A percentile compares a stretch with the other conserved stretches of the same genome.
phyloP scores from a whole-genome alignment of 2,888 invertebrate genomes.

The Leptopilina myrica region DNA sequence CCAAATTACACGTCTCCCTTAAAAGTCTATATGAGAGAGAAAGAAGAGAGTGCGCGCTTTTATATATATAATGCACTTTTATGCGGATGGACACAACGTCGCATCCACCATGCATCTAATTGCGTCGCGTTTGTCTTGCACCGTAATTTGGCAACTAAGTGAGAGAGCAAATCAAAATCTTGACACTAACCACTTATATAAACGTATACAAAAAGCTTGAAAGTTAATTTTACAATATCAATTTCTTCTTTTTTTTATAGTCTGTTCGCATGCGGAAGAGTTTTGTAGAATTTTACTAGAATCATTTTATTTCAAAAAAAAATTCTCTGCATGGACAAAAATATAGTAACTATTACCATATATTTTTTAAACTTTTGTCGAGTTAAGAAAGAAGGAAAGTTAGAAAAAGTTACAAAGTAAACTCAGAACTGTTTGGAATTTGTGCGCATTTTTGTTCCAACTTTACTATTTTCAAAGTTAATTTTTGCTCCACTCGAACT shows the following conservation, averaged over 20 bases:
- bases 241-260: neutral
- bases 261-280: too few species aligned
- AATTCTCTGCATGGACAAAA: too few species aligned
- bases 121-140: conserved; percentile 3
- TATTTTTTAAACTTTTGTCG: too few species aligned
- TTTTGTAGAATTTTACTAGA: too few species aligned
- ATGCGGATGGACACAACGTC: conserved; percentile 22
- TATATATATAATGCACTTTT: conserved; percentile 48
- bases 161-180: conserved; percentile 28
- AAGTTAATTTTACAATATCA: neutral
- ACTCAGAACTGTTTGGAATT: too few species aligned
- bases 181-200: conserved; percentile 14
- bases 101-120: conserved; percentile 12
- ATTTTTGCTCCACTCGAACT: too few species aligned
- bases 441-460: too few species aligned
- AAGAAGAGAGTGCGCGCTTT: conserved; percentile 43
- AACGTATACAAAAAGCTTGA: neutral
- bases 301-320: too few species aligned
- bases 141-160: conserved; percentile 41
- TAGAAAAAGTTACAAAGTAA: too few species aligned
- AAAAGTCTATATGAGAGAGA: conserved; percentile 45
- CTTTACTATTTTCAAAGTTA: too few species aligned
- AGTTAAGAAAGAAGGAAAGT: too few species aligned
- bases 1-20: conserved; percentile 56
- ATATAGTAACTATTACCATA: too few species aligned